Conservation (phyloP, 2,888 invertebrate genomes). For the Troides aeacus region DNA sequence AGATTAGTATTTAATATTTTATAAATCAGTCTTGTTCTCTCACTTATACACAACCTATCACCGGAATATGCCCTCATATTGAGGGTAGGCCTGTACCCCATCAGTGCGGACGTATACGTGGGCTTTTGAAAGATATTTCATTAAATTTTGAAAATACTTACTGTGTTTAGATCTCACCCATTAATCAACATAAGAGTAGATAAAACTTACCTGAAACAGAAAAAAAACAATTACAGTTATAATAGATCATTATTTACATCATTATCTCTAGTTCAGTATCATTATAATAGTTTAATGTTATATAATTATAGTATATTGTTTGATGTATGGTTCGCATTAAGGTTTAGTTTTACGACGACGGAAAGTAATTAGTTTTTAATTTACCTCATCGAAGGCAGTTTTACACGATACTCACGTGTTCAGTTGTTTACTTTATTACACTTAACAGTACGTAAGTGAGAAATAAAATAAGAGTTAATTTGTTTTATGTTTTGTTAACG, state of each 20-base stretch:
- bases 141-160: too few species aligned
- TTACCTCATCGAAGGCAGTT: not conserved
- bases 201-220: not conserved
- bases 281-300: not conserved
- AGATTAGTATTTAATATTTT: too few species aligned
- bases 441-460: constrained; percentile 2
- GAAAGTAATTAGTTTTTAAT: constrained; percentile 7
- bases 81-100: too few species aligned
- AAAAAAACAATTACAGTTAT: not conserved
- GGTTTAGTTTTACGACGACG: too few species aligned
- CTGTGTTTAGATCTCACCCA: not conserved
- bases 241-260: not conserved
- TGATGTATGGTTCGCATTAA: too few species aligned
- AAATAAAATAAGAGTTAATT: constrained; percentile 13
- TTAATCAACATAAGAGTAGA: not conserved
- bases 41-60: too few species aligned
- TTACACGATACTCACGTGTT: constrained; percentile 17
- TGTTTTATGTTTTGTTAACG: constrained; percentile 23
- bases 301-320: too few species aligned
- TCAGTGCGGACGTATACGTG: too few species aligned
- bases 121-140: too few species aligned
- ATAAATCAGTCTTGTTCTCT: too few species aligned
- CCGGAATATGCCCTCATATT: too few species aligned
- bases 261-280: not conserved
- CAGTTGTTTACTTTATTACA: constrained; percentile 16